These are phyloP conservation scores for Leuctra nigra DNA, from an alignment of 2,888 invertebrate genomes.

Conservation along the genomic window DNA sequence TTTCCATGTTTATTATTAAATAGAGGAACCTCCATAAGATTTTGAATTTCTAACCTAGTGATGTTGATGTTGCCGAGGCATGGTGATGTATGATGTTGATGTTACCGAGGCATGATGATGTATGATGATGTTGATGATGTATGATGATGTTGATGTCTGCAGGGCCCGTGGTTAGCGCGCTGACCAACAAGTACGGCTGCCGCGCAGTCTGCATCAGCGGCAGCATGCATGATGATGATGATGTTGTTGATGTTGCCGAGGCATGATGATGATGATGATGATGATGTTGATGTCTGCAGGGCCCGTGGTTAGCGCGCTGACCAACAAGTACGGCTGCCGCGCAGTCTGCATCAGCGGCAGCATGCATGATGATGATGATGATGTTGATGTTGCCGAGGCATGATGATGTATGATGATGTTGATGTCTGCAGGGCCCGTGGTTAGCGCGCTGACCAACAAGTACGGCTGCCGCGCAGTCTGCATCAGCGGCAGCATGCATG, in stretches of 20 bases:
- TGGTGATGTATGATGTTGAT: too few species aligned
- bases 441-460: constrained; percentile 92
- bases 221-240: too few species aligned
- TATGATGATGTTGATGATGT: too few species aligned
- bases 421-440: constrained; percentile 91
- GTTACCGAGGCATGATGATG: too few species aligned
- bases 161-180: constrained; percentile 91
- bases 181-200: constrained; percentile 95
- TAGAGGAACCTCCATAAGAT: too few species aligned
- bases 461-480: constrained; percentile 93
- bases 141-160: too few species aligned
- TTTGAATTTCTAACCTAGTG: too few species aligned
- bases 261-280: neutral
- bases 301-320: constrained; percentile 90
- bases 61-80: too few species aligned
- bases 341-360: constrained; percentile 90
- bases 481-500: constrained; percentile 85
- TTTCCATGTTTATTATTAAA: too few species aligned
- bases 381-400: too few species aligned
- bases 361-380: too few species aligned
- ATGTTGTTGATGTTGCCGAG: neutral
- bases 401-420: too few species aligned
- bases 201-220: constrained; percentile 90
- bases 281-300: constrained; percentile 58
- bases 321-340: constrained; percentile 93